These are phyloP conservation scores for Rhabditophanes sp. DNA, from an alignment of 2,888 invertebrate species.

Conservation along the genomic window DNA sequence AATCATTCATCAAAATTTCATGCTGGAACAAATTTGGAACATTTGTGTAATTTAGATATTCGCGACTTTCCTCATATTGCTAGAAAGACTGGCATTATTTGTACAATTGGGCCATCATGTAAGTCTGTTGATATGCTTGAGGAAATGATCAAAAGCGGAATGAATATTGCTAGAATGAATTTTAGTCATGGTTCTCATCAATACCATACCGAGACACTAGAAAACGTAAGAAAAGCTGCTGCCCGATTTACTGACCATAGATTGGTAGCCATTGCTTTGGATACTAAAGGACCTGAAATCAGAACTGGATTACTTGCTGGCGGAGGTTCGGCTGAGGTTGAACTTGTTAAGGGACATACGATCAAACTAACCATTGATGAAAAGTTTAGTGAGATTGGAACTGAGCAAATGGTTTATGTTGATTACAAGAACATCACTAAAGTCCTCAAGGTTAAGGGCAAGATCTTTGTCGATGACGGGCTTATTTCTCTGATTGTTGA, in stretches of 20 bases:
- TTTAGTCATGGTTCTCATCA: conserved; percentile 79
- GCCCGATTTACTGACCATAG: conserved; percentile 54
- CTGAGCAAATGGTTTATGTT: conserved; percentile 59
- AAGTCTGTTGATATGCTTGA: conserved; percentile 61
- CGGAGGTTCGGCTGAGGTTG: conserved; percentile 59
- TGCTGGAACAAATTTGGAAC: conserved; percentile 74
- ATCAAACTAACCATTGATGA: conserved; percentile 72
- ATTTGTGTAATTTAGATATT: conserved; percentile 82
- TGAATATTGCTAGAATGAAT: conserved; percentile 71
- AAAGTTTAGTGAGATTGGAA: conserved; percentile 62
- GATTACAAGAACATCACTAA: conserved; percentile 88
- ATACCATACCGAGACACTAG: conserved; percentile 77
- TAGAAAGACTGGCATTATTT: conserved; percentile 86
- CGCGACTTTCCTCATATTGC: conserved; percentile 53
- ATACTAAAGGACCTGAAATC: conserved; percentile 96
- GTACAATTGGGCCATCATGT: conserved; percentile 59
- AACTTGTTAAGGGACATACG: conserved; percentile 64
- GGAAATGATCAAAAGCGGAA: conserved; percentile 85
- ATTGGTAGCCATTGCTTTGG: conserved; percentile 81
- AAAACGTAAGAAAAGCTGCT: conserved; percentile 68
- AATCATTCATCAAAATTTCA: no score
- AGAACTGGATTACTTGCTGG: conserved; percentile 83
- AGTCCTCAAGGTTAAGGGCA: conserved; percentile 62
- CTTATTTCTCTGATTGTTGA: conserved; percentile 76
- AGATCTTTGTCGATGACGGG: conserved; percentile 85